phyloP scores from a whole-genome alignment of 2,888 invertebrate species.

The Spisula subtruncata region DNA sequence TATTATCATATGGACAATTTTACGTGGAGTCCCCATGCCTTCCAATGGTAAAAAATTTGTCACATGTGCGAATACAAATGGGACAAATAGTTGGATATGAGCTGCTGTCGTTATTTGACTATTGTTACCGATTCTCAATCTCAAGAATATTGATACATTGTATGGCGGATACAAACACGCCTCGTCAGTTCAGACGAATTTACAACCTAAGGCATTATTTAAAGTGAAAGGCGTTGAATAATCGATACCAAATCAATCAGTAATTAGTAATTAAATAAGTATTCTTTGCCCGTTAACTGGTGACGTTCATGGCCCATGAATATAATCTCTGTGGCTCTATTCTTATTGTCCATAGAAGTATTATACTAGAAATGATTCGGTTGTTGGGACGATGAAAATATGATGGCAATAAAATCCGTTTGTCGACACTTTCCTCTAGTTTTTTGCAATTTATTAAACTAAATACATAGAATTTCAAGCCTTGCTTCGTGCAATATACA shows the following conservation, averaged over 20 bases:
- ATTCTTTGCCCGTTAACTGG: slow-evolving; percentile 36
- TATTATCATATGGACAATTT: too few relatives aligned
- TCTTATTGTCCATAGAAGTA: slow-evolving; percentile 27
- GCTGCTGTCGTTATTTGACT: background rate
- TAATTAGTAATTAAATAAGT: slow-evolving; percentile 42
- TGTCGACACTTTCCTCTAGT: background rate
- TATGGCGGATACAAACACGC: background rate
- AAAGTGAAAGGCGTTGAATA: slow-evolving; percentile 37
- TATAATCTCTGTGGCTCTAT: slow-evolving; percentile 25
- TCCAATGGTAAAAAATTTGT: too few relatives aligned
- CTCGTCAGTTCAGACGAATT: too few relatives aligned
- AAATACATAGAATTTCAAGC: background rate
- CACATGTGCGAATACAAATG: too few relatives aligned
- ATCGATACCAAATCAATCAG: slow-evolving; percentile 48
- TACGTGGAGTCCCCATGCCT: too few relatives aligned
- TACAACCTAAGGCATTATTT: slow-evolving; percentile 19
- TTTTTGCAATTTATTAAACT: too few relatives aligned
- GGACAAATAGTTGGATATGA: too few relatives aligned
- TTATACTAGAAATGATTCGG: background rate
- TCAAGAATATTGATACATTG: background rate
- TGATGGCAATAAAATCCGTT: background rate
- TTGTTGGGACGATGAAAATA: background rate
- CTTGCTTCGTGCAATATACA: too few relatives aligned
- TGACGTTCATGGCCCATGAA: slow-evolving; percentile 35
- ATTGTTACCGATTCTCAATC: background rate